Evolutionary conservation across 2,888 invertebrate genomes (phyloP).

Genomic region (Cosmia pyralina): DNA sequence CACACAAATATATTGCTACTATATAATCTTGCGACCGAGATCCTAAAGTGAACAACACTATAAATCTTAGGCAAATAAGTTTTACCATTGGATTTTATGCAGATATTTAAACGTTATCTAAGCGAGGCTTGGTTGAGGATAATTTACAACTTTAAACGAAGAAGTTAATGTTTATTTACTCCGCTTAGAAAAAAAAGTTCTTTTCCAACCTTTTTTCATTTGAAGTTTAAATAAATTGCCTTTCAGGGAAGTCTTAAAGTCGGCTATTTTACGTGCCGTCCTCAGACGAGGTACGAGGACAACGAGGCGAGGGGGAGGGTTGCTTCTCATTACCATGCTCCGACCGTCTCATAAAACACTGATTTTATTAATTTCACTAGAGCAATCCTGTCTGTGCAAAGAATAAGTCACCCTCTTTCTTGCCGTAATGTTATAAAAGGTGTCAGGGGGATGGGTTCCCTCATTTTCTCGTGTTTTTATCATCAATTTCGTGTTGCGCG

Average conservation of each 20-base stretch:
- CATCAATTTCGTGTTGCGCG: constrained; percentile 37
- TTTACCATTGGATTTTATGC: constrained; percentile 37
- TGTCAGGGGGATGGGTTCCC: constrained; percentile 33
- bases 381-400: constrained; percentile 57
- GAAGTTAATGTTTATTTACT: constrained; percentile 52
- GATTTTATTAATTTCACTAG: constrained; percentile 69
- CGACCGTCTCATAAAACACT: constrained; percentile 61
- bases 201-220: constrained; percentile 50
- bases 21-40: constrained; percentile 36
- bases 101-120: constrained; percentile 55
- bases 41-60: constrained; percentile 44
- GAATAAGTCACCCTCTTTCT: constrained; percentile 52
- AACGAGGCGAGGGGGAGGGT: constrained; percentile 34
- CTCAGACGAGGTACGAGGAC: constrained; percentile 36
- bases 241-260: constrained; percentile 59
- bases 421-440: constrained; percentile 40
- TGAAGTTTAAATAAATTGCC: constrained; percentile 62
- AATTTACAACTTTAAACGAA: constrained; percentile 31
- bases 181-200: constrained; percentile 27
- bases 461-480: constrained; percentile 40
- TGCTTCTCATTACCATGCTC: constrained; percentile 68
- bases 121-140: constrained; percentile 31
- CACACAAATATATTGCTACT: constrained; percentile 37
- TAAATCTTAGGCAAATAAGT: constrained; percentile 51
- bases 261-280: constrained; percentile 51